These are phyloP conservation scores for Cantharis lateralis DNA, from an alignment of 2,888 invertebrate genomes.

Conservation along the genomic window DNA sequence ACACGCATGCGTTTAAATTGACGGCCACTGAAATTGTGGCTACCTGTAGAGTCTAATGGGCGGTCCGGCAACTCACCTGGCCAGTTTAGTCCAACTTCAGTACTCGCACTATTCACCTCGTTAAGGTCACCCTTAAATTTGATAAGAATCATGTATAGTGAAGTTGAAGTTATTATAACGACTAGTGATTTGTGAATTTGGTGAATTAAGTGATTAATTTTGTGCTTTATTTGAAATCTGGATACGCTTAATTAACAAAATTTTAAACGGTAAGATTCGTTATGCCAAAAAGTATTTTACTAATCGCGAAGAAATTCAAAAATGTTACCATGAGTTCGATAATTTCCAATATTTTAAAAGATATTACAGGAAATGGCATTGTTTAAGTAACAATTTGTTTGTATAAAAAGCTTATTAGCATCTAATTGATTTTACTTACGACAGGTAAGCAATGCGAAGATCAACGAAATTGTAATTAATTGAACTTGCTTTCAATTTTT, in stretches of 20 bases:
- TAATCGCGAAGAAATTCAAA: background rate
- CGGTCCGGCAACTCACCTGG: conserved; percentile 52
- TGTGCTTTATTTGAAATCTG: background rate
- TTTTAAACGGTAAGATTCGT: background rate
- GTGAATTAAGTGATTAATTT: background rate
- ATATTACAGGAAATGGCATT: background rate
- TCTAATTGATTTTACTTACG: conserved; percentile 7
- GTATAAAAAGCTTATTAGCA: background rate
- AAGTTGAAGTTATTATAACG: conserved; percentile 13
- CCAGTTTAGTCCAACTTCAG: conserved; percentile 53
- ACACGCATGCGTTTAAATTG: conserved; percentile 49
- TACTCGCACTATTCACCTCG: conserved; percentile 46
- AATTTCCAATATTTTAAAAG: background rate
- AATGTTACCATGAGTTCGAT: background rate
- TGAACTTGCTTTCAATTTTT: background rate
- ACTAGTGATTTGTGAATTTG: conserved; percentile 15
- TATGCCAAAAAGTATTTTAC: background rate
- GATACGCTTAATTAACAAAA: background rate
- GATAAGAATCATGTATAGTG: conserved; percentile 28
- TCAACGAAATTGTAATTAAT: background rate
- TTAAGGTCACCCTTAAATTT: conserved; percentile 33
- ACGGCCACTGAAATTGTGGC: conserved; percentile 49
- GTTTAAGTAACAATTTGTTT: background rate
- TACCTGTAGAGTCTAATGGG: conserved; percentile 53
- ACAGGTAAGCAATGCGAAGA: background rate